phyloP scores from a whole-genome alignment of 2,797 vertebrate species.

The Ataeniobius toweri region DNA sequence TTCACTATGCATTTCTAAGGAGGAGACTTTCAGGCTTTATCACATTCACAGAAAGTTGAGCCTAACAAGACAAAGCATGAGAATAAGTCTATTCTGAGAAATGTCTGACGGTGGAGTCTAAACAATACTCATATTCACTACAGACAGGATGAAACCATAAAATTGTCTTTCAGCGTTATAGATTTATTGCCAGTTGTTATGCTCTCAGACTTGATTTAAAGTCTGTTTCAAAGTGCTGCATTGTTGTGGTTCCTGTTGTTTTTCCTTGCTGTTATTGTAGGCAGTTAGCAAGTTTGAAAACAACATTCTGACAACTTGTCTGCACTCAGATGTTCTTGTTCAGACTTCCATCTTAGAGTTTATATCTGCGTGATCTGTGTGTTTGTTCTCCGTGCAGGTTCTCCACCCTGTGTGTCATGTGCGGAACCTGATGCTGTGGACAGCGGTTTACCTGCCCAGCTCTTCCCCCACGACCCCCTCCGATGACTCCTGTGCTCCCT shows the following conservation, averaged over 20 bases:
- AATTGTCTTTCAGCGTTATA: constrained; percentile 21
- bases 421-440: constrained; percentile 97
- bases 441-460: constrained; percentile 94
- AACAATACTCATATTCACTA: not conserved
- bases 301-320: not conserved
- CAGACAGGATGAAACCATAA: constrained; percentile 1
- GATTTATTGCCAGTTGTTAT: constrained; percentile 17
- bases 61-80: not conserved
- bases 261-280: not conserved
- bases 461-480: constrained; percentile 92
- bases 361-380: not conserved
- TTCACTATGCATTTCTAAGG: not conserved
- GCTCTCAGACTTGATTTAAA: constrained; percentile 22
- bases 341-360: not conserved
- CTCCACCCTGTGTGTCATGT: constrained; percentile 97
- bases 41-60: not conserved
- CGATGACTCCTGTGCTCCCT: constrained; percentile 92
- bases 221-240: constrained; percentile 10
- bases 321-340: not conserved
- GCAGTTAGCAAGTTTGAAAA: not conserved
- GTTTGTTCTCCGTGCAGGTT: constrained; percentile 79
- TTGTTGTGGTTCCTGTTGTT: constrained; percentile 40
- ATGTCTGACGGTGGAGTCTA: not conserved
- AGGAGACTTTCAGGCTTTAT: not conserved
- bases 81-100: constrained; percentile 1